phyloP scores from a whole-genome alignment of 2,113 vertebrate genomes.

The Passer montanus region DNA sequence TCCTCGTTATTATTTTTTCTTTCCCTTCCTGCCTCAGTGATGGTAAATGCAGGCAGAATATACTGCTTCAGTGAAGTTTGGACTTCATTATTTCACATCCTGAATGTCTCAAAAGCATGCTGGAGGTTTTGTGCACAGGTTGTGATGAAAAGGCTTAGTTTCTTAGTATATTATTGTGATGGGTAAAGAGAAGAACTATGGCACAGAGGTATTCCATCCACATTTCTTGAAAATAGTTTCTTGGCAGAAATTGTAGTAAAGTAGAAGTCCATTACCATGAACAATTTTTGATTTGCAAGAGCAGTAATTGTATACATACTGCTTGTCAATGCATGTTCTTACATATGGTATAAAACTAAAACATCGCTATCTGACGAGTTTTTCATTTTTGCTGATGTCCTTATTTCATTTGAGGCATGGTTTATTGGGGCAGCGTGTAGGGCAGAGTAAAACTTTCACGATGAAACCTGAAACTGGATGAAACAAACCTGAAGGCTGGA shows the following conservation, averaged over 20 bases:
- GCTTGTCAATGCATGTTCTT: constrained; percentile 23
- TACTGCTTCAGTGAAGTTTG: neutral
- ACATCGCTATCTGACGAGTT: neutral
- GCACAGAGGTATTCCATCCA: neutral
- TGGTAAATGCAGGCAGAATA: constrained; percentile 5
- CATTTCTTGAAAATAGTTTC: neutral
- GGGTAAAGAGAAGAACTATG: neutral
- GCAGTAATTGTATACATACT: neutral
- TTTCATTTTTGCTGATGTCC: constrained; percentile 33
- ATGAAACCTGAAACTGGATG: constrained; percentile 62
- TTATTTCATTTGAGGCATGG: neutral
- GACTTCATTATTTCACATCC: constrained; percentile 23
- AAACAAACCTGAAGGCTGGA: constrained; percentile 57
- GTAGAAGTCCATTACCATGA: neutral
- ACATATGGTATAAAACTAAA: constrained; percentile 36
- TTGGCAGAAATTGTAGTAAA: neutral
- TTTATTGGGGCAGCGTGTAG: constrained; percentile 33
- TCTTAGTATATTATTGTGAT: neutral
- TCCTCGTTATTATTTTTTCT: neutral
- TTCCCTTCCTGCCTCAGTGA: constrained; percentile 38
- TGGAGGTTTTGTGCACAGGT: neutral
- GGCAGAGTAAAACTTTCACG: neutral
- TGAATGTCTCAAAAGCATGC: neutral
- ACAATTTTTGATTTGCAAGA: constrained; percentile 27
- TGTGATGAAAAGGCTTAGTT: neutral